Base-by-base conservation (phyloP, 1,140 invertebrate species). In the Orchestia grillus region DNA sequence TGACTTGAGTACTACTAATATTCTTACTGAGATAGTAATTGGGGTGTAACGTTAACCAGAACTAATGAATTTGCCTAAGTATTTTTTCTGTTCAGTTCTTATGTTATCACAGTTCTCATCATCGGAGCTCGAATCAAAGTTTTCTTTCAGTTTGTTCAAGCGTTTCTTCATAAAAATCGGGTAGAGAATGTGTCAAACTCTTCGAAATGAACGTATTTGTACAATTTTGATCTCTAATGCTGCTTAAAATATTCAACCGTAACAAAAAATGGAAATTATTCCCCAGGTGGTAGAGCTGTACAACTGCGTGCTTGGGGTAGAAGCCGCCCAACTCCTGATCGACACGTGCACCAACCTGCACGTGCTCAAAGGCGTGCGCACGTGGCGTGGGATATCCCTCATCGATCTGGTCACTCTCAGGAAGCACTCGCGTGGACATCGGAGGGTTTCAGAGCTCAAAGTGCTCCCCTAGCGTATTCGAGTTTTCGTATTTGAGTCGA, bases 331-430 rank as follows among this genome's bases (percentile, higher is more conserved):
- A 36, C 95, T 96, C 15, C 40, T 97, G 57, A 96, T 97, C 77
- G 96, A 97, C 96, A 97, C 96, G 0, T 97, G 96, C 45, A 96
- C 96, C 53, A 97, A 96, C 96, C 87, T 97, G 23, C 96, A 97
- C 95, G 96, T 97, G 43, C 96, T 97, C 95, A 97, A 97, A 92
- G 96, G 96, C 16, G 95, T 97, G 0, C 96, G 96, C 19, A 97
- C 96, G 0, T 97, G 96, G 96, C 96, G 96, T 0, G 96, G 96
- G 4, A 96, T 97, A 15, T 96, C 96, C 62, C 92, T 97, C 41
- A 96, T 96, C 15, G 96, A 97, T 77, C 96, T 97, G 44, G 96
- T 97, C 15, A 41, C 96, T n/a, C 96, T 97, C 88, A 96, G 96
- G 95, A 96, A 96, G 77, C 96, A 97, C 96, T 96, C 96, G 0